Percentiles rank a stretch among this genome's conserved stretches.
Conservation (phyloP, 2,888 invertebrate species). For the Sicus ferrugineus region DNA sequence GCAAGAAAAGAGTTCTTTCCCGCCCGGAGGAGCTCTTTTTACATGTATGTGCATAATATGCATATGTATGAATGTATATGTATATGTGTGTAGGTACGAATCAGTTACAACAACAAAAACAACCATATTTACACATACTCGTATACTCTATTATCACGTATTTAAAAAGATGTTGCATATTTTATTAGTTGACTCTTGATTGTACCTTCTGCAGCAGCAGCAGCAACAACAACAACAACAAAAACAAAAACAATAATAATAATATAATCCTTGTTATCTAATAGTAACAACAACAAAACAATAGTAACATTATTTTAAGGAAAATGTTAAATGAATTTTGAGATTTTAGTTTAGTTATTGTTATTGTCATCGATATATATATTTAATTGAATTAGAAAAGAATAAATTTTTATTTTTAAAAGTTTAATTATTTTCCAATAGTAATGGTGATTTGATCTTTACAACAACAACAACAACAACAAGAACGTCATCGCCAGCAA, state of each 20-base stretch:
- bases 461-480: conserved; percentile 24
- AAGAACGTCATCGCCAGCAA: conserved; percentile 36
- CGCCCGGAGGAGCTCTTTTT: no score
- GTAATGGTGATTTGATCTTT: conserved; percentile 25
- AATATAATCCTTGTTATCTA: conserved; percentile 2
- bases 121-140: no score
- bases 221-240: conserved; percentile 12
- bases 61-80: neutral
- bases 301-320: conserved; percentile 32
- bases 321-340: conserved; percentile 35
- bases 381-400: neutral
- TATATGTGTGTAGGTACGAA: neutral
- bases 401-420: neutral
- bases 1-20: no score
- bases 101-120: neutral
- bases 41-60: neutral
- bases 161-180: neutral
- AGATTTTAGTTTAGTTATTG: conserved; percentile 30
- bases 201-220: neutral
- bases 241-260: conserved; percentile 45
- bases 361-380: conserved; percentile 39
- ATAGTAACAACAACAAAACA: conserved; percentile 37
- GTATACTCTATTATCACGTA: no score
- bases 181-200: neutral
- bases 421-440: conserved; percentile 19